Percentiles rank a stretch among this genome's conserved stretches.
Conservation (phyloP, 92 coral and sea anemone genomes). For the Zoanthus gigantus region DNA sequence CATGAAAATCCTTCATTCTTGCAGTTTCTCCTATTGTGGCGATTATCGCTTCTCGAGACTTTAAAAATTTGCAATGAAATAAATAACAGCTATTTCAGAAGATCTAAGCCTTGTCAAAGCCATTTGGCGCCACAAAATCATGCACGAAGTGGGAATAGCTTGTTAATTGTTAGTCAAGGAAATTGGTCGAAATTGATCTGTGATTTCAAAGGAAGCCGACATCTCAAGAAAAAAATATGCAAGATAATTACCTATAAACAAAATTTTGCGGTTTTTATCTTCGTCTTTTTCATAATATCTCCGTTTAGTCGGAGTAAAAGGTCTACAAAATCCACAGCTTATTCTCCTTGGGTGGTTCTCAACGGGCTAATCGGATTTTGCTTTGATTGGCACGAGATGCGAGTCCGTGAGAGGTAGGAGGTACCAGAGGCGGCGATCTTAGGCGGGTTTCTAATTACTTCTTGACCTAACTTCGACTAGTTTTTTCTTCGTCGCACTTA, state of each 20-base stretch:
- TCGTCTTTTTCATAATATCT: conserved; percentile 27
- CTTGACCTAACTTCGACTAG: conserved; percentile 74
- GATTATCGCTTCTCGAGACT: conserved; percentile 60
- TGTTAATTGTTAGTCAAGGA: conserved; percentile 97
- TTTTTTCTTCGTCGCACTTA: conserved; percentile 59
- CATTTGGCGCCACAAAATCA: conserved; percentile 84
- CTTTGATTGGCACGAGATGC: conserved; percentile 74
- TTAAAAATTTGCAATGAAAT: conserved; percentile 73
- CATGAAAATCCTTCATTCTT: neutral
- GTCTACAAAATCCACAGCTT: conserved; percentile 36
- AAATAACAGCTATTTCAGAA: conserved; percentile 72
- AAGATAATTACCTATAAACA: conserved; percentile 87
- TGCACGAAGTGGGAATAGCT: conserved; percentile 87
- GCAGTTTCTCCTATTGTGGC: conserved; percentile 34
- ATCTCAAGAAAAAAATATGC: conserved; percentile 70
- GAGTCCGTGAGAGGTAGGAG: conserved; percentile 67
- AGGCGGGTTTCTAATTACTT: conserved; percentile 98
- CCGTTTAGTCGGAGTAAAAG: neutral
- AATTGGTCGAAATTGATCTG: conserved; percentile 99
- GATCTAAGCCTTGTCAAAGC: conserved; percentile 67
- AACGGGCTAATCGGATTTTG: conserved; percentile 59
- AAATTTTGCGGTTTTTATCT: conserved; percentile 55
- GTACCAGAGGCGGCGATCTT: conserved; percentile 89
- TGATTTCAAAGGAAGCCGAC: conserved; percentile 92
- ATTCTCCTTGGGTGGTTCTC: conserved; percentile 48